phyloP scores from a whole-genome alignment of 2,888 invertebrate species.

The Hemistola chrysoprasaria region DNA sequence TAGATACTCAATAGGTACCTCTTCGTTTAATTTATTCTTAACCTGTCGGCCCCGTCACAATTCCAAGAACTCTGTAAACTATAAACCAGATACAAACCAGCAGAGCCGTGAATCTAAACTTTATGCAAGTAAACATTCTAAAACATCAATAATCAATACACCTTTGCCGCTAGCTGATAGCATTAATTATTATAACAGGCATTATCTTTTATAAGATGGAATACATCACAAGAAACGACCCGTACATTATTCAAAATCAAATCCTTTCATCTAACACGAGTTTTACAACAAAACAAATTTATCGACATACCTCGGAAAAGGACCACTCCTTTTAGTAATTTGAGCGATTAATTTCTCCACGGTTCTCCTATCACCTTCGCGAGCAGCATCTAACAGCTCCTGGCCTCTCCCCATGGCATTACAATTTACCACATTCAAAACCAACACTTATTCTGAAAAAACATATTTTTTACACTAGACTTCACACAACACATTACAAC shows the following conservation, averaged over 20 bases:
- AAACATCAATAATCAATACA: slow-evolving; percentile 43
- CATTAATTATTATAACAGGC: slow-evolving; percentile 13
- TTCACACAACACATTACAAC: slow-evolving; percentile 78
- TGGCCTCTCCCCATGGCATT: slow-evolving; percentile 96
- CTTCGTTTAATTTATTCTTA: slow-evolving; percentile 2
- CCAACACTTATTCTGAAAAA: slow-evolving; percentile 72
- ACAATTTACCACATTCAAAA: slow-evolving; percentile 69
- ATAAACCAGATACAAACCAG: not conserved
- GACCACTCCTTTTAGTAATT: slow-evolving; percentile 95
- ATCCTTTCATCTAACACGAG: slow-evolving; percentile 4
- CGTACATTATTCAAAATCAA: not conserved
- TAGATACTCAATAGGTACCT: no score
- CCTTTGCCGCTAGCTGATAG: slow-evolving; percentile 49
- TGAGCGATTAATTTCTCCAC: slow-evolving; percentile 96
- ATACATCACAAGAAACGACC: not conserved
- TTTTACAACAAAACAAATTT: slow-evolving; percentile 45
- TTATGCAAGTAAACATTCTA: slow-evolving; percentile 57
- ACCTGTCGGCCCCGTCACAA: not conserved
- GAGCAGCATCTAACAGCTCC: slow-evolving; percentile 97
- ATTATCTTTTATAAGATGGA: not conserved
- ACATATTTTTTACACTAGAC: slow-evolving; percentile 75
- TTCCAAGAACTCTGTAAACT: not conserved
- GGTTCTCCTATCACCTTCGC: slow-evolving; percentile 93
- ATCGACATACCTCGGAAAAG: slow-evolving; percentile 91
- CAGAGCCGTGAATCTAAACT: slow-evolving; percentile 16